Base-by-base conservation (phyloP, 2,888 invertebrate genomes). In the Seira ritae region DNA sequence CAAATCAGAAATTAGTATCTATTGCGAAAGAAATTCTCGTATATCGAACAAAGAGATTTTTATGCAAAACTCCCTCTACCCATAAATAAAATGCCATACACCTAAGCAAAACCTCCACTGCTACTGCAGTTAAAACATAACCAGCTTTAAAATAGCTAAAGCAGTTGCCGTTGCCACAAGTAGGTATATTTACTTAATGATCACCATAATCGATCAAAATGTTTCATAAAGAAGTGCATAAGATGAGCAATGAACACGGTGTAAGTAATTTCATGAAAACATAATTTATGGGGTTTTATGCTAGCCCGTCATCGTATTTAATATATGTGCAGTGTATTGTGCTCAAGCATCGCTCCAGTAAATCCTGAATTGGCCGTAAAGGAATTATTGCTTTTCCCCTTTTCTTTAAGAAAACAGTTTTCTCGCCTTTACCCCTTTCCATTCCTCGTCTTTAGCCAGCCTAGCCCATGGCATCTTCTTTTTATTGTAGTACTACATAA, bases 321-420 rank as follows among this genome's bases (percentile, higher is more conserved):
- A 12, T 42, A 42, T 42, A 60, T 69, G 31, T 60, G 70, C 20
- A 31, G 60, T 17, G 60, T 23, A 4, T 73, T 55, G 67, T 31
- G 37, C 22, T n/a, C 19, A 42, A 72, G 24, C 65, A 65, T 68
- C 66, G 70, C 71, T 71, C 75, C 70, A 81, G 70, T 81, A 75
- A 69, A 17, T 71, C 66, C 55, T 81, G 70, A 80, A 81, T 80
- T 75, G 81, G 71, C 70, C 71, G 75, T 75, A 75, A 75, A 69
- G 71, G 50, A 60, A 60, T 60, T 60, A 42, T 12, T 6, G 42
- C 42, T 42, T 12, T 42, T n/a, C n/a, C n/a, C n/a, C n/a, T n/a
- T n/a, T n/a, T n/a, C 42, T 12, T 42, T 42, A 12, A 42, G 42
- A 42, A 42, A 42, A 42, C 42, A 42, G 42, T 42, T 42, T 42